phyloP scores from a whole-genome alignment of 2,113 vertebrate species.

The Nyctibius bracteatus region DNA sequence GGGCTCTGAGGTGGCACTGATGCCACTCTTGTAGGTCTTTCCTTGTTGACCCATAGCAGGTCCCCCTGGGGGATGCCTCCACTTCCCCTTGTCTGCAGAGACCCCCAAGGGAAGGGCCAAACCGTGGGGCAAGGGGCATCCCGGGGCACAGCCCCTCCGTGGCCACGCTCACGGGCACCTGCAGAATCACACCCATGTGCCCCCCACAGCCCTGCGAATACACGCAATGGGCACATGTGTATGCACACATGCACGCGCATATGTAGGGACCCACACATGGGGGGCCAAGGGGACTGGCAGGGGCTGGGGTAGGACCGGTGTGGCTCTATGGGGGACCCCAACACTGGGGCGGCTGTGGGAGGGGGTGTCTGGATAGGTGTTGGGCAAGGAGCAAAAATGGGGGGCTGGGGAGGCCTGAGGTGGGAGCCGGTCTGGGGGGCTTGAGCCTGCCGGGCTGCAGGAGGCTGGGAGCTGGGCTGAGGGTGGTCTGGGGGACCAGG shows the following conservation, averaged over 20 bases:
- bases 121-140: fast-evolving
- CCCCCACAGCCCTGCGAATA: background rate
- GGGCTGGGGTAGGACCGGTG: no score
- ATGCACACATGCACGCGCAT: fast-evolving
- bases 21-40: fast-evolving
- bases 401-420: background rate
- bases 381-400: slow-evolving; percentile 53
- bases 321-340: background rate
- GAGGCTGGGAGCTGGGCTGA: background rate
- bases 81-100: background rate
- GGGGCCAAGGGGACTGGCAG: background rate
- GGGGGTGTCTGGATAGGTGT: background rate
- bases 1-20: fast-evolving
- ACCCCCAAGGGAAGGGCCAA: background rate
- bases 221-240: fast-evolving
- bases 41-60: background rate
- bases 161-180: fast-evolving
- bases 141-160: fast-evolving
- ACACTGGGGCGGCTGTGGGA: background rate
- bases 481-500: background rate
- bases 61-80: background rate
- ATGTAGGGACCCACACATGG: background rate
- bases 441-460: background rate
- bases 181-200: background rate
- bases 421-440: background rate